Percentiles rank a stretch among this genome's conserved stretches.
Evolutionary conservation across 2,113 vertebrate genomes (phyloP).

Genomic region (Sminthopsis crassicaudata): DNA sequence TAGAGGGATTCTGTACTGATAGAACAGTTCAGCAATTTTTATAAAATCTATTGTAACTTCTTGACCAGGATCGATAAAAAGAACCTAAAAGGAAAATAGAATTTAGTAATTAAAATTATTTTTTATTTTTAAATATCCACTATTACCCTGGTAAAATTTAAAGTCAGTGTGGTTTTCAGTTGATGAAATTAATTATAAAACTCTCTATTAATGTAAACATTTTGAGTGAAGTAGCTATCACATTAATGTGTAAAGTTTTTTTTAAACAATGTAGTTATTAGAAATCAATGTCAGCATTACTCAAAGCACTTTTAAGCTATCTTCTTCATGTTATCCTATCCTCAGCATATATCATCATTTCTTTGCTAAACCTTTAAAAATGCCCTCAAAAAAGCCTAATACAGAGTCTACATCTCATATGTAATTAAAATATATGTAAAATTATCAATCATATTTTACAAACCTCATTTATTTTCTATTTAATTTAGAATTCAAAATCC

Average conservation of each 20-base stretch:
- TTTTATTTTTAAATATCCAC: slow-evolving; percentile 31
- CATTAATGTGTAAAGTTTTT: slow-evolving; percentile 60
- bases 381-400: slow-evolving; percentile 46
- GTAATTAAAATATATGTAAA: not conserved
- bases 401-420: not conserved
- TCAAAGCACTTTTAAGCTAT: slow-evolving; percentile 27
- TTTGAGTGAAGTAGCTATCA: slow-evolving; percentile 34
- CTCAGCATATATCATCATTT: slow-evolving; percentile 40
- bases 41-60: slow-evolving; percentile 90
- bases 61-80: slow-evolving; percentile 93
- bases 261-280: slow-evolving; percentile 46
- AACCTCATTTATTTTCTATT: not conserved
- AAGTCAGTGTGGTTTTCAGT: slow-evolving; percentile 38
- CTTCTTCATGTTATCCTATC: slow-evolving; percentile 14
- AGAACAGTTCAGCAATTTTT: slow-evolving; percentile 92
- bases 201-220: slow-evolving; percentile 33
- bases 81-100: slow-evolving; percentile 86
- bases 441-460: not conserved
- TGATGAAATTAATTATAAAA: slow-evolving; percentile 40
- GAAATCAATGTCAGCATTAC: slow-evolving; percentile 44
- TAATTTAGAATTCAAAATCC: not conserved
- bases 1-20: slow-evolving; percentile 92
- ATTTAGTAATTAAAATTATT: slow-evolving; percentile 43
- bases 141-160: slow-evolving; percentile 59
- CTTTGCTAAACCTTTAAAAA: slow-evolving; percentile 10